Evolutionary conservation across 1,140 invertebrate species (phyloP).

Genomic region (Coelopa frigida): DNA sequence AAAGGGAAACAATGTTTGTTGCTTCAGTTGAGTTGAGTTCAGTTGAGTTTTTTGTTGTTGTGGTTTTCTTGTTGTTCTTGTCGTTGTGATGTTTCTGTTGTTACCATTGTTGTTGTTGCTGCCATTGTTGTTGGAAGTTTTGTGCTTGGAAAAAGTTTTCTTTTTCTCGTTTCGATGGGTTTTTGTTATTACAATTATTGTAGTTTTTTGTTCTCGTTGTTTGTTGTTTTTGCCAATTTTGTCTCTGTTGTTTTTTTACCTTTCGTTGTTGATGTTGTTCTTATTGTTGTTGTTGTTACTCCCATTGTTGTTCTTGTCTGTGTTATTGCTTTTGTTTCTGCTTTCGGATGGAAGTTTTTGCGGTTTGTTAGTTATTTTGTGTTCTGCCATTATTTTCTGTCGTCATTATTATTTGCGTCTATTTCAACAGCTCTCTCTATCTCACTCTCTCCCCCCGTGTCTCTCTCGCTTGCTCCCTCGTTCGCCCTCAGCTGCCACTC

Average conservation of each 20-base stretch:
- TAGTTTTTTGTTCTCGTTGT: slow-evolving; percentile 1
- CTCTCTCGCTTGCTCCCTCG: neutral
- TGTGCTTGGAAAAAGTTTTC: no score
- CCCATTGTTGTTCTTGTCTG: neutral
- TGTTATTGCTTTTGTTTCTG: neutral
- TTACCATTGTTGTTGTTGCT: neutral
- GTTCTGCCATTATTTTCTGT: neutral
- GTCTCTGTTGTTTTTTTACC: slow-evolving; percentile 6
- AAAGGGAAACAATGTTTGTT: slow-evolving; percentile 14
- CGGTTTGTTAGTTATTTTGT: neutral
- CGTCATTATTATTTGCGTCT: neutral
- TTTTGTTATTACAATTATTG: neutral
- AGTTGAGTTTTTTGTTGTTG: slow-evolving; percentile 1
- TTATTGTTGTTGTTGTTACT: neutral
- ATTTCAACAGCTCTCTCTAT: neutral
- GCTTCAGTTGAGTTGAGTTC: slow-evolving; percentile 4
- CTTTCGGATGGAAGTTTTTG: slow-evolving; percentile 1
- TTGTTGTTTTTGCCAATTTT: no score
- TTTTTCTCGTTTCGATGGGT: slow-evolving; percentile 4
- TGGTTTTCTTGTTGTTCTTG: slow-evolving; percentile 3
- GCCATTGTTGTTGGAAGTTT: no score
- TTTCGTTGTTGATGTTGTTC: slow-evolving; percentile 4
- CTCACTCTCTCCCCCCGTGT: neutral
- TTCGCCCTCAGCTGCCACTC: neutral
- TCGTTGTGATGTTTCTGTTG: neutral